Evolutionary conservation across 2,797 vertebrate species (phyloP).

Genomic region (Malacoctenus gilli): DNA sequence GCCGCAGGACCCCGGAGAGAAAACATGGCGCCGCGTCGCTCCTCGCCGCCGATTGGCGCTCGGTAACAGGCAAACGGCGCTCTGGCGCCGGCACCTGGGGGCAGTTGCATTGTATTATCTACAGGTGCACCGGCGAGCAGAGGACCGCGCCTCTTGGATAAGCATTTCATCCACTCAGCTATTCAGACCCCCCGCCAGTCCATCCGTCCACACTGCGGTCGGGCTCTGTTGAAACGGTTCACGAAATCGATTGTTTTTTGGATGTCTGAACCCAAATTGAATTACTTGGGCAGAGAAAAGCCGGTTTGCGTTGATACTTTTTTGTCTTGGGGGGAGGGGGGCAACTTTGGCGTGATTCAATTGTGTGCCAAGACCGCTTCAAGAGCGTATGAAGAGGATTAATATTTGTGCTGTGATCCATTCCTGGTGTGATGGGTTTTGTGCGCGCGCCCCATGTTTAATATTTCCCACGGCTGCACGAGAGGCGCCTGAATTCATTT

Average conservation of each 20-base stretch:
- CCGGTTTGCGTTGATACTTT: slow-evolving; percentile 11
- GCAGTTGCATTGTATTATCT: slow-evolving; percentile 54
- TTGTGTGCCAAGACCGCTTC: slow-evolving; percentile 42
- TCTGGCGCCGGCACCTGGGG: slow-evolving; percentile 63
- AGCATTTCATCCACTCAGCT: slow-evolving; percentile 46
- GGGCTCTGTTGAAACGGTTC: slow-evolving; percentile 27
- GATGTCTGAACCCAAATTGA: slow-evolving; percentile 37
- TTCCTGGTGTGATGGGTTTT: slow-evolving; percentile 25
- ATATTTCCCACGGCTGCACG: slow-evolving; percentile 17
- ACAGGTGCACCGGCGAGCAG: slow-evolving; percentile 38
- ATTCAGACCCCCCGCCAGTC: slow-evolving; percentile 37
- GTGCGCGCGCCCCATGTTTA: neutral
- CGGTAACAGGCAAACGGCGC: slow-evolving; percentile 53
- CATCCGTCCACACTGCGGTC: slow-evolving; percentile 12
- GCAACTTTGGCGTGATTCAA: slow-evolving; percentile 24
- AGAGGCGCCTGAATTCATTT: slow-evolving; percentile 44
- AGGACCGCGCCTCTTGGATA: slow-evolving; percentile 23
- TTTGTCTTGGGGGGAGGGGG: too few relatives aligned
- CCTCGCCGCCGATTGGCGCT: slow-evolving; percentile 54
- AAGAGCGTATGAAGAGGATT: slow-evolving; percentile 50
- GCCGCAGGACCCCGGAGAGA: slow-evolving; percentile 55
- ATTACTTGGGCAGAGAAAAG: slow-evolving; percentile 32
- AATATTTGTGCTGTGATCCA: slow-evolving; percentile 36
- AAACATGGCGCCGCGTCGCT: slow-evolving; percentile 43
- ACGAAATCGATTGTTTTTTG: slow-evolving; percentile 43